Conservation (phyloP, 2,113 vertebrate genomes). For the Physeter macrocephalus region DNA sequence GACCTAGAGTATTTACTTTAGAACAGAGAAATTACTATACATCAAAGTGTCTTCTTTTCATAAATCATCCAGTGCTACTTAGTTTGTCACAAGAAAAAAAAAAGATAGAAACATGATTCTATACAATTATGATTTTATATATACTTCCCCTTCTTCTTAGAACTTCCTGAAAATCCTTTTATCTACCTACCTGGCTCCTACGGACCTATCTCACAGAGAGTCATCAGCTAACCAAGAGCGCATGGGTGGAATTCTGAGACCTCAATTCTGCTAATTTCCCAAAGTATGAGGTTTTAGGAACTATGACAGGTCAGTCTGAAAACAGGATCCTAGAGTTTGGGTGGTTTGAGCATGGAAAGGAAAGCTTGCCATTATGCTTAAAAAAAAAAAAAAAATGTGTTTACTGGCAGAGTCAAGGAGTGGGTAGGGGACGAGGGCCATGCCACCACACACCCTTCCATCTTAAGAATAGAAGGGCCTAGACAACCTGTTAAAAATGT, state of each 20-base stretch:
- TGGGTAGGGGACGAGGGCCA: background rate
- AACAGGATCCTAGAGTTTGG: background rate
- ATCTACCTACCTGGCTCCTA: background rate
- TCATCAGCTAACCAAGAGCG: background rate
- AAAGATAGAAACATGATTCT: background rate
- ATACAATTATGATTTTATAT: background rate
- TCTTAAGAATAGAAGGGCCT: background rate
- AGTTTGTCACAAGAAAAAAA: background rate
- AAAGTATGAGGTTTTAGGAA: background rate
- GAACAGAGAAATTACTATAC: background rate
- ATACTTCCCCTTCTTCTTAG: background rate
- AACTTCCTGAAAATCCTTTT: background rate
- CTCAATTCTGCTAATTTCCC: background rate
- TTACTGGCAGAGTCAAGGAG: background rate
- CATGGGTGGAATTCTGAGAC: background rate
- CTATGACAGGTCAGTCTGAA: background rate
- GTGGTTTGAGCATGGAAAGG: background rate
- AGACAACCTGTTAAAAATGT: background rate
- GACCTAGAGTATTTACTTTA: background rate
- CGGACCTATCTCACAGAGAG: background rate
- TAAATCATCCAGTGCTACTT: conserved; percentile 19
- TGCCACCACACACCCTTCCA: background rate
- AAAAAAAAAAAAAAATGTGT: background rate
- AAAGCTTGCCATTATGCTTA: background rate
- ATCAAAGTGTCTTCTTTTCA: background rate